Evolutionary conservation across 1,140 invertebrate genomes (phyloP), one percentile per base, ranked within the genome.

Genomic region (Oedothorax gibbosus): DNA sequence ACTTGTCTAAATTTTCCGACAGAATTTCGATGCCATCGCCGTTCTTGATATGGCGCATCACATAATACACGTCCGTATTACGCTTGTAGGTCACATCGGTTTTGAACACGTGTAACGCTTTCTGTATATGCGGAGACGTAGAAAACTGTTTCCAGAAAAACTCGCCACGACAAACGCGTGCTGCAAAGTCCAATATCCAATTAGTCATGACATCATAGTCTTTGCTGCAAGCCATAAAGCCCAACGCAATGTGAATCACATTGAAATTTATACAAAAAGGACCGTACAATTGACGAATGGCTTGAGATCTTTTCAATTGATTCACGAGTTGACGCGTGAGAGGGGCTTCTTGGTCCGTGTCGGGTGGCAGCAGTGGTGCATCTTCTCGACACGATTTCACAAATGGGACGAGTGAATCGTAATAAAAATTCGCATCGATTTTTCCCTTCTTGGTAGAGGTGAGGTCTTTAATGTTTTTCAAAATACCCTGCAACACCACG

Each of bases 371-470:
- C 0, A 35, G 73, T 20, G 2, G 9, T 35, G 56, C 60, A 7
- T 77, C 72, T 0, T 7, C 0, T 10, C 6, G 14, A 2, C 57
- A 77, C 14, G 11, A 10, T 77, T 62, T 15, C n/a, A 64, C 49
- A 56, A 51, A 77, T 3, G 75, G 60, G 0, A 77, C 75, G 0
- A 77, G 20, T 51, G 62, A 64, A 11, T 62, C 7, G 53, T 64
- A 77, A 49, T 77, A 77, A 62, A 64, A 64, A 35, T 11, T 77
- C 75, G 64, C 62, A 77, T 20, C 9, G 54, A 51, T 77, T 77
- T 20, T 69, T 9, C 11, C n/a, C 21, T 14, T 77, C 49, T 14
- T 77, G 35, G 1, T 64, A 0, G 35, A 49, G 0, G 35, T 11
- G 0, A 77, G 9, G 2, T 18, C 49, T n/a, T 77, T 35, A 35